These are phyloP conservation scores for Excalfactoria chinensis DNA, from an alignment of 2,113 vertebrate species.

Conservation along the genomic window DNA sequence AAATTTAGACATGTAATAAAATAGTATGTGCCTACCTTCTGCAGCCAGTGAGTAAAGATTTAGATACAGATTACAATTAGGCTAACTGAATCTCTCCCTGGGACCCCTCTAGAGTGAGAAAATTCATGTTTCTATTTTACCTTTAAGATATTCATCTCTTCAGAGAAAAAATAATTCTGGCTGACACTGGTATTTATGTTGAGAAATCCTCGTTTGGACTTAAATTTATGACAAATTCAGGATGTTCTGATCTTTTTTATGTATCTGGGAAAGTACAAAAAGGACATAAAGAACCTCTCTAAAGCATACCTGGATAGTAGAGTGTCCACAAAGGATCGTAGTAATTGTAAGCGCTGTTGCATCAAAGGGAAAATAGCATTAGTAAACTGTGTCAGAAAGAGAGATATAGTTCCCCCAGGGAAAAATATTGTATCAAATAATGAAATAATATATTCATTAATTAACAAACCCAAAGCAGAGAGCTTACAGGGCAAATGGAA, in stretches of 20 bases:
- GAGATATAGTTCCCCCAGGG: neutral
- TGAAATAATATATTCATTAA: neutral
- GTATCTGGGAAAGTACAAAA: neutral
- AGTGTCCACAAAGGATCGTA: neutral
- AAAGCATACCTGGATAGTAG: neutral
- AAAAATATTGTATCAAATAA: neutral
- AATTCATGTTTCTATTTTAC: neutral
- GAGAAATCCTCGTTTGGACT: neutral
- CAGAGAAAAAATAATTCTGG: neutral
- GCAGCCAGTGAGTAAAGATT: neutral
- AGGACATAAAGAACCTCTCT: neutral
- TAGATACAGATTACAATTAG: neutral
- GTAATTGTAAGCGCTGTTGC: neutral
- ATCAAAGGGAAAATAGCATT: neutral
- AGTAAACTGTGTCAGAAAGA: neutral
- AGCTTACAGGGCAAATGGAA: neutral
- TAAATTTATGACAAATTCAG: neutral
- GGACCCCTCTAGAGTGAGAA: neutral
- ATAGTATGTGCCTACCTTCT: neutral
- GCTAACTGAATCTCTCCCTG: neutral
- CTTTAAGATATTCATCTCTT: neutral
- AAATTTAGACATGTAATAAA: neutral
- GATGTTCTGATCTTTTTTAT: neutral
- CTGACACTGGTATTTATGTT: neutral
- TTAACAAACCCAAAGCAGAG: neutral